Evolutionary conservation across 2,888 invertebrate species (phyloP).

Genomic region (Nephrocerus scutellatus): DNA sequence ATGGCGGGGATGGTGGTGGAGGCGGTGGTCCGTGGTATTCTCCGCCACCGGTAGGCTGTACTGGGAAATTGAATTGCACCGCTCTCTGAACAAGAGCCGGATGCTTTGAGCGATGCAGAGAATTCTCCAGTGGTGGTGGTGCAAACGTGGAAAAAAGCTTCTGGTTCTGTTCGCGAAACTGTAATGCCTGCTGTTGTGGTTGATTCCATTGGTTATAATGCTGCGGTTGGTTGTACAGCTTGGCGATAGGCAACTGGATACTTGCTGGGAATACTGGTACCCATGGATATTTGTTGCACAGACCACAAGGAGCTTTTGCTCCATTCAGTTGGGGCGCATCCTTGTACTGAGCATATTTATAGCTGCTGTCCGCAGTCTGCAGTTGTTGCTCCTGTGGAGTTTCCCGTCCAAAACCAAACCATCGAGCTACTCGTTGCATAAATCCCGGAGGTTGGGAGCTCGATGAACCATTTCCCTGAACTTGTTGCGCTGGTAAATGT

Average conservation of each 20-base stretch:
- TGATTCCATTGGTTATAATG: constrained; percentile 21
- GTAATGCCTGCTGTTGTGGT: constrained; percentile 16
- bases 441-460: constrained; percentile 31
- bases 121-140: neutral
- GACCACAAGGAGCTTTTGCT: constrained; percentile 59
- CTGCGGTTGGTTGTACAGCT: constrained; percentile 17
- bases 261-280: constrained; percentile 56
- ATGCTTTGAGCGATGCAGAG: constrained; percentile 16
- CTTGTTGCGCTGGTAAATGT: constrained; percentile 6
- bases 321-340: constrained; percentile 29
- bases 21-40: constrained; percentile 22
- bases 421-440: constrained; percentile 45
- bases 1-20: constrained; percentile 22
- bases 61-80: constrained; percentile 25
- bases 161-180: constrained; percentile 9
- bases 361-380: constrained; percentile 20
- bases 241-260: constrained; percentile 26
- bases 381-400: constrained; percentile 33
- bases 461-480: neutral
- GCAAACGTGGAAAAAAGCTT: constrained; percentile 1
- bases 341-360: constrained; percentile 22
- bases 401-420: constrained; percentile 41
- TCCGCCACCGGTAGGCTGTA: constrained; percentile 11
- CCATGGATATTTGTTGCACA: constrained; percentile 77
- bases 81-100: constrained; percentile 23